Evolutionary conservation across 2,888 invertebrate species (phyloP).

Genomic region (Amaurobius ferox): DNA sequence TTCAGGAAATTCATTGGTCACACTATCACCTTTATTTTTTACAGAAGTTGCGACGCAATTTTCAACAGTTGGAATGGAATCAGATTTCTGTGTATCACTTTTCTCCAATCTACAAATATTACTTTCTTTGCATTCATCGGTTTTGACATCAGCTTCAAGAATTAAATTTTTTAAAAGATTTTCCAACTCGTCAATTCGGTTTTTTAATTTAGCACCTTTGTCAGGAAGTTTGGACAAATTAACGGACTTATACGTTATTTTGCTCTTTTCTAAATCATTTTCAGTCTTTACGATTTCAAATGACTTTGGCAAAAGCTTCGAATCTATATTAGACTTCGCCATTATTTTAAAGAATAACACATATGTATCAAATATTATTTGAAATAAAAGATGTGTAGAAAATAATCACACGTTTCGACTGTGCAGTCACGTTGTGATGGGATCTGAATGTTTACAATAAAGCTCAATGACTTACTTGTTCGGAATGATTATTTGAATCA

Average conservation of each 20-base stretch:
- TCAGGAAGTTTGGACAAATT: slow-evolving; percentile 72
- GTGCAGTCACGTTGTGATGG: too few relatives aligned
- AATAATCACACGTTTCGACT: too few relatives aligned
- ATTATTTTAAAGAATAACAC: too few relatives aligned
- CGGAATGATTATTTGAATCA: not conserved
- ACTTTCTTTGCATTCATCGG: not conserved
- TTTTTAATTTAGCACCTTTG: slow-evolving; percentile 72
- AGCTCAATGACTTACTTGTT: slow-evolving; percentile 20
- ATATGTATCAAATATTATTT: too few relatives aligned
- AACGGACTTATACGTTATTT: slow-evolving; percentile 63
- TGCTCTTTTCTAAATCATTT: slow-evolving; percentile 19
- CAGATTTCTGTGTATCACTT: too few relatives aligned
- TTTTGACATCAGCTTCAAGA: not conserved
- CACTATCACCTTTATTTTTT: not conserved
- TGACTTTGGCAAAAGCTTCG: too few relatives aligned
- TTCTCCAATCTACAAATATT: too few relatives aligned
- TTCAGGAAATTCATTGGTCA: not conserved
- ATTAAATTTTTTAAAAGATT: slow-evolving; percentile 49
- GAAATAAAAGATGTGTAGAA: too few relatives aligned
- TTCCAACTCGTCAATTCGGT: slow-evolving; percentile 70
- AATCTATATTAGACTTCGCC: too few relatives aligned
- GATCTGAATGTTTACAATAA: too few relatives aligned
- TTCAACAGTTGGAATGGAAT: not conserved
- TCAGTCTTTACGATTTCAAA: not conserved
- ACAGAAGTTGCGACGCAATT: not conserved